These are phyloP conservation scores for Emesis furor DNA, from an alignment of 2,888 invertebrate species.

Conservation along the genomic window DNA sequence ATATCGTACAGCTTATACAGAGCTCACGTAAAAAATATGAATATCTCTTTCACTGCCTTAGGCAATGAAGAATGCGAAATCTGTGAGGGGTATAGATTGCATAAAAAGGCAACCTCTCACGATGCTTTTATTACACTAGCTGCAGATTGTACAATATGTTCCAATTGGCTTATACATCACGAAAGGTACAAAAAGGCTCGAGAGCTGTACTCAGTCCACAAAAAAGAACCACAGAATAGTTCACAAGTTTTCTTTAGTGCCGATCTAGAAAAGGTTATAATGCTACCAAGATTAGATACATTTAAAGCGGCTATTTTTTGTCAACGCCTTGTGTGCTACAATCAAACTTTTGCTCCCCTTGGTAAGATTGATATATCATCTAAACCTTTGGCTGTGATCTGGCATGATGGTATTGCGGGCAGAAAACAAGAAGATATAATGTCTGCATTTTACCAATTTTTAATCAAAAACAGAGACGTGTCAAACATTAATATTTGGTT, in stretches of 20 bases:
- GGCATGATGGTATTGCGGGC: conserved; percentile 50
- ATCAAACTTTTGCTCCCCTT: conserved; percentile 42
- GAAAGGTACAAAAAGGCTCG: conserved; percentile 32
- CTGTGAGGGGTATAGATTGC: no score
- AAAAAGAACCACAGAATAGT: conserved; percentile 33
- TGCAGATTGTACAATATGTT: no score
- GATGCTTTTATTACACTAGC: neutral
- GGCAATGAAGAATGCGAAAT: conserved; percentile 68
- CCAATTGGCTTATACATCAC: conserved; percentile 22
- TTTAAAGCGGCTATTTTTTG: conserved; percentile 66
- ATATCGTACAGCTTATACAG: conserved; percentile 55
- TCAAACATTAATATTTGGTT: conserved; percentile 36
- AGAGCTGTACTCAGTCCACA: conserved; percentile 48
- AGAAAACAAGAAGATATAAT: conserved; percentile 61
- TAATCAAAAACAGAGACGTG: conserved; percentile 30
- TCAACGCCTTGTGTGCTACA: conserved; percentile 60
- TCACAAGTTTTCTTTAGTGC: no score
- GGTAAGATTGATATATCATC: conserved; percentile 33
- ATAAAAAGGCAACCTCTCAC: conserved; percentile 8
- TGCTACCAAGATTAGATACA: no score
- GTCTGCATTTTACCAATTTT: conserved; percentile 54
- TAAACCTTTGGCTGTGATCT: conserved; percentile 26
- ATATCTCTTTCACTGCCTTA: conserved; percentile 67
- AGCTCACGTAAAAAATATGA: conserved; percentile 32
- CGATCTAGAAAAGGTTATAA: no score